A percentile compares a stretch with the other conserved stretches of the same genome.
Evolutionary conservation across 2,888 invertebrate genomes (phyloP).

Genomic region (Sepiola atlantica): DNA sequence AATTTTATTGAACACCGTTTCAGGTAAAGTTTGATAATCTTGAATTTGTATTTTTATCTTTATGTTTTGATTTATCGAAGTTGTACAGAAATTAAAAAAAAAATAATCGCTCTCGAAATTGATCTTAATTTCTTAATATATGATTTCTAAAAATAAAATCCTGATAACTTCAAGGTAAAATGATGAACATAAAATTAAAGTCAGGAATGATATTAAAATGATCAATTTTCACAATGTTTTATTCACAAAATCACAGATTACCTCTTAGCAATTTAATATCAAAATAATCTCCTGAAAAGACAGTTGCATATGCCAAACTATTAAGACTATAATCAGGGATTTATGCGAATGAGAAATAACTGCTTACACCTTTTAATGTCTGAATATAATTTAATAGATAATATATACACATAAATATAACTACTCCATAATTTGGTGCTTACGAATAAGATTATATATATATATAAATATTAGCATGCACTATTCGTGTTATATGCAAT

Average conservation of each 20-base stretch:
- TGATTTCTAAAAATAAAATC: background rate
- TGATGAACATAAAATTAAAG: background rate
- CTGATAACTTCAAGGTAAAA: background rate
- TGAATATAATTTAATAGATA: background rate
- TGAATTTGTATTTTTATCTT: background rate
- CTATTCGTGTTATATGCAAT: background rate
- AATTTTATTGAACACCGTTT: background rate
- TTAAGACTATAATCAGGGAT: background rate
- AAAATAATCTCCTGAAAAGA: background rate
- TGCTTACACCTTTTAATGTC: background rate
- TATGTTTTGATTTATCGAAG: too few species aligned
- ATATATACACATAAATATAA: background rate
- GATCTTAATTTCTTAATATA: background rate
- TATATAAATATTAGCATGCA: background rate
- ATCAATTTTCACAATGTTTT: background rate
- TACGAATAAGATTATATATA: background rate
- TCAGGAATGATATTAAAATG: background rate
- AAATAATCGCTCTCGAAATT: background rate
- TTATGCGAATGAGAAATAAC: background rate
- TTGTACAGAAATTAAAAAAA: background rate
- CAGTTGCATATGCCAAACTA: background rate
- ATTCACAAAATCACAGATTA: background rate
- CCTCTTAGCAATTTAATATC: background rate
- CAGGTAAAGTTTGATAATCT: background rate
- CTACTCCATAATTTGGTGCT: background rate